A percentile compares a stretch with the other conserved stretches of the same genome.
Evolutionary conservation across 2,888 invertebrate genomes (phyloP).

Genomic region (Operophtera brumata): DNA sequence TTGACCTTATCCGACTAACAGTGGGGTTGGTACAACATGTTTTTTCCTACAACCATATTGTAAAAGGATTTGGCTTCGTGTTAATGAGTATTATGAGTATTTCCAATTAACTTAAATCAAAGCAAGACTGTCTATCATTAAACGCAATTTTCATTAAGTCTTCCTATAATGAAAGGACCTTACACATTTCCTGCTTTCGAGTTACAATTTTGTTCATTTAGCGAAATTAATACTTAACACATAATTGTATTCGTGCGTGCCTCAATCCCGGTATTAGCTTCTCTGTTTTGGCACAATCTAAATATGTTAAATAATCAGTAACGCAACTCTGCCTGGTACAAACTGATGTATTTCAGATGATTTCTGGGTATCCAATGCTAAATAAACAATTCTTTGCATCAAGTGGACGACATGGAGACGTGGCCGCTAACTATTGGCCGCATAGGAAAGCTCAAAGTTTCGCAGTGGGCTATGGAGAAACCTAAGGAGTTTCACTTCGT

Average conservation of each 20-base stretch:
- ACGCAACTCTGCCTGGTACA: not conserved
- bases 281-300: constrained; percentile 7
- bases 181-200: constrained; percentile 6
- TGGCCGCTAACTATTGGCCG: no score
- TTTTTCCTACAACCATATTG: no score
- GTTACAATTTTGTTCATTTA: constrained; percentile 32
- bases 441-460: no score
- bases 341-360: not conserved
- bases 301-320: not conserved
- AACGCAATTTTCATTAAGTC: not conserved
- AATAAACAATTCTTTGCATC: no score
- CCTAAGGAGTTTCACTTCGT: no score
- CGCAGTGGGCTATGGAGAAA: no score
- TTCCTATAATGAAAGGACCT: constrained; percentile 19
- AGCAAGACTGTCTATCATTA: not conserved
- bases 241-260: constrained; percentile 33
- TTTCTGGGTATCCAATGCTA: not conserved
- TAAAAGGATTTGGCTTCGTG: not conserved
- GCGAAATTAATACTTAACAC: constrained; percentile 36
- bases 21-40: no score
- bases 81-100: not conserved
- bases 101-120: not conserved
- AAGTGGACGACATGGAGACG: no score
- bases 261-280: constrained; percentile 25
- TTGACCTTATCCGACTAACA: no score